Conservation (phyloP, 2,888 invertebrate genomes). For the Drosophila algonquin region DNA sequence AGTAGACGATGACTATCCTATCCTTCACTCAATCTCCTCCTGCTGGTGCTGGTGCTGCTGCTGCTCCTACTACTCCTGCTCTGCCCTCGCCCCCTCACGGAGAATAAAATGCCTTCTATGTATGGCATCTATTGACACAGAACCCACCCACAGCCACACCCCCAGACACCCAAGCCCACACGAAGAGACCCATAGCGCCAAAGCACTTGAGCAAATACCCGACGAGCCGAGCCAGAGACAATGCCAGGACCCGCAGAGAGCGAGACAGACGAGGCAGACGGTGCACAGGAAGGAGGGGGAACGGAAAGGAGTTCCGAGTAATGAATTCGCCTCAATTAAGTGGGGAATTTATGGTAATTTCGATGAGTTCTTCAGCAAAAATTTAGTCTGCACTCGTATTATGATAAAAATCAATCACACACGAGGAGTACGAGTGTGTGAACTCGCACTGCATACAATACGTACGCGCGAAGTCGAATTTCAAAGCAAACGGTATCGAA, state of each 20-base stretch:
- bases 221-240: conserved; percentile 50
- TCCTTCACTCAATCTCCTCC: not conserved
- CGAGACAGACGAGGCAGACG: conserved; percentile 3
- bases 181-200: conserved; percentile 46
- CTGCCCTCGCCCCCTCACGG: not conserved
- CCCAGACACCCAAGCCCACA: not conserved
- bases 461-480: too few relatives aligned
- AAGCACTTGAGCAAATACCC: conserved; percentile 71
- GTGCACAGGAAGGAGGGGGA: conserved; percentile 1
- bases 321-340: conserved; percentile 31
- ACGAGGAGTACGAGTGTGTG: too few relatives aligned
- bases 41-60: not conserved
- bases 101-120: conserved; percentile 52
- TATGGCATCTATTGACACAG: conserved; percentile 76
- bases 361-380: not conserved
- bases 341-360: conserved; percentile 30
- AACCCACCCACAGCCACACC: conserved; percentile 40
- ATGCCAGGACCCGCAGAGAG: conserved; percentile 30
- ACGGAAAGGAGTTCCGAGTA: conserved; percentile 29
- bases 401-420: not conserved
- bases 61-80: not conserved
- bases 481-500: not conserved
- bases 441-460: too few relatives aligned
- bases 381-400: not conserved
- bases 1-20: conserved; percentile 45